phyloP scores from a whole-genome alignment of 2,888 invertebrate species.

The Pyrochroa serraticornis region DNA sequence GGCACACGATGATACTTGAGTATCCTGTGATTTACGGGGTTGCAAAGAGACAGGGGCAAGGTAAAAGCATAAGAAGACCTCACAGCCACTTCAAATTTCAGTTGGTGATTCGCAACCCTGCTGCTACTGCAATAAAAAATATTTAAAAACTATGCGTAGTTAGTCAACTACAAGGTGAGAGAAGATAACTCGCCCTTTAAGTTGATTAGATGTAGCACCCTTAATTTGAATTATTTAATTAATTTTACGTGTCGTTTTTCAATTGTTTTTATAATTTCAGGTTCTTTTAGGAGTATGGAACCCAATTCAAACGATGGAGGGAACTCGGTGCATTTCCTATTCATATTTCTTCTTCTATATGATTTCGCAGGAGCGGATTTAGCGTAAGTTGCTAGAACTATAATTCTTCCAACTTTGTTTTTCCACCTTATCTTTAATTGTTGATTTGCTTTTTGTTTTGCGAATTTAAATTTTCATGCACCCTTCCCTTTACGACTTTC shows the following conservation, averaged over 20 bases:
- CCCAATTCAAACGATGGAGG: background rate
- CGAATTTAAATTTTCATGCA: no score
- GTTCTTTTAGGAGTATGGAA: no score
- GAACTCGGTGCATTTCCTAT: slow-evolving; percentile 1
- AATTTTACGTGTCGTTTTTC: no score
- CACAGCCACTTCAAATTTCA: slow-evolving; percentile 16
- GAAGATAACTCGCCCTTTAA: no score
- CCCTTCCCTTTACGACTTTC: no score
- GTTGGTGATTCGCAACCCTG: slow-evolving; percentile 12
- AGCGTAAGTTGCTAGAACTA: slow-evolving; percentile 7
- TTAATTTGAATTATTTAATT: no score
- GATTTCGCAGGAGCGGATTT: slow-evolving; percentile 6
- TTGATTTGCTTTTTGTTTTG: no score
- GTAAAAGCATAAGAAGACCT: slow-evolving; percentile 27
- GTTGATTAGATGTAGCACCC: no score
- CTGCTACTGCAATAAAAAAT: background rate
- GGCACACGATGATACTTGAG: slow-evolving; percentile 30
- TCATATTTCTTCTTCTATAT: slow-evolving; percentile 8
- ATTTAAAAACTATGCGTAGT: no score
- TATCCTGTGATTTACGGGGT: slow-evolving; percentile 11
- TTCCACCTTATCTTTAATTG: no score
- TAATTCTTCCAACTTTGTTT: background rate
- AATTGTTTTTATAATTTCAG: no score
- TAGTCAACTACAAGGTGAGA: no score
- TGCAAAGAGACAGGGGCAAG: slow-evolving; percentile 2